These are phyloP conservation scores for Pampusana beccarii DNA, from an alignment of 2,113 vertebrate species.

Conservation along the genomic window DNA sequence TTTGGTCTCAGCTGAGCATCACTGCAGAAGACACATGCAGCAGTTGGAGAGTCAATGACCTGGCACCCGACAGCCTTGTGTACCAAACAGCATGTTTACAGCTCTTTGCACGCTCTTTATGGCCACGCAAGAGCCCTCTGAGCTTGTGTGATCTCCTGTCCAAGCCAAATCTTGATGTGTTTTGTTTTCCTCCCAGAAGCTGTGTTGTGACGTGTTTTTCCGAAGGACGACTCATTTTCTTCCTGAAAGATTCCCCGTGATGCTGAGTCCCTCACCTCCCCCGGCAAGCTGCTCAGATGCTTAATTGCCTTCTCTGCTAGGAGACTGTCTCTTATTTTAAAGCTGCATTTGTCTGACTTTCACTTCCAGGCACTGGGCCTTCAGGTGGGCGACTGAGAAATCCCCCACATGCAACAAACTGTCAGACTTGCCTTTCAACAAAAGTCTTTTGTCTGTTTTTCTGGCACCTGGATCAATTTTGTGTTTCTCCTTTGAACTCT, in stretches of 20 bases:
- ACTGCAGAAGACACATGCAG: not conserved
- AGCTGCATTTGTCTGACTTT: not conserved
- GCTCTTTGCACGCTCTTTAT: not conserved
- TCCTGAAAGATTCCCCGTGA: not conserved
- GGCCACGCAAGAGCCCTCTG: not conserved
- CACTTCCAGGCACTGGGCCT: not conserved
- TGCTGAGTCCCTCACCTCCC: not conserved
- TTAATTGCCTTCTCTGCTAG: not conserved
- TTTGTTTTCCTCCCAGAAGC: not conserved
- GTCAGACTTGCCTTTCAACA: not conserved
- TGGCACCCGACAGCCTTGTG: not conserved
- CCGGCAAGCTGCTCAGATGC: not conserved
- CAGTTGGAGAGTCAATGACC: not conserved
- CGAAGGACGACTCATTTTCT: not conserved
- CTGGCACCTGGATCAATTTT: not conserved
- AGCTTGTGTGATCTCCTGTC: not conserved
- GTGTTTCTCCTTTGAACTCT: not conserved
- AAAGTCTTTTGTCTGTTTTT: not conserved
- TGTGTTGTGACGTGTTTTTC: not conserved
- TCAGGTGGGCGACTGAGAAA: not conserved
- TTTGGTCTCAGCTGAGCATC: not conserved
- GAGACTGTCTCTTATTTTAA: not conserved
- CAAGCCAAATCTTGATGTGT: fast-evolving
- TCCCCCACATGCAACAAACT: fast-evolving
- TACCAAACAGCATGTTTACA: not conserved